Percentiles rank a stretch among this genome's conserved stretches.
phyloP scores from a whole-genome alignment of 1,140 invertebrate species.

The Brachionus rubens region DNA sequence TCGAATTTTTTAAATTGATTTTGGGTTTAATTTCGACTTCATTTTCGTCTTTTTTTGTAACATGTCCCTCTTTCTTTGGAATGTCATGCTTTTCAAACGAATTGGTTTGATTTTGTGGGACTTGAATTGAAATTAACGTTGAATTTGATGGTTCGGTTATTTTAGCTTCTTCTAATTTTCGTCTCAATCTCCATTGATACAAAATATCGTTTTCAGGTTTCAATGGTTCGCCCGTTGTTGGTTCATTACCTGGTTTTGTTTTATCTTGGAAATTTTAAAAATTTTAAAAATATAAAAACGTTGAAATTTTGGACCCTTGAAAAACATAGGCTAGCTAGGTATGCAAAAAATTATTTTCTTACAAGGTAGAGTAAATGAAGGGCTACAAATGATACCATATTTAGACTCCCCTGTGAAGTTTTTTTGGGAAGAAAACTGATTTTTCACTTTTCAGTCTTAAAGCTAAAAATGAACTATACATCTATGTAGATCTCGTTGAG shows the following conservation, averaged over 20 bases:
- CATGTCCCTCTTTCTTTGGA: not conserved
- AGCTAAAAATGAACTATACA: too few relatives aligned
- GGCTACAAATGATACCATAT: too few relatives aligned
- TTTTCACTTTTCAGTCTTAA: too few relatives aligned
- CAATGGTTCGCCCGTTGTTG: not conserved
- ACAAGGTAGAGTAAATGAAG: too few relatives aligned
- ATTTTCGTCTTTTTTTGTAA: not conserved
- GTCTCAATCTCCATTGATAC: conserved; percentile 53
- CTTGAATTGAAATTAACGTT: not conserved
- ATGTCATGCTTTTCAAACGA: not conserved
- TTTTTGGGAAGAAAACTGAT: too few relatives aligned
- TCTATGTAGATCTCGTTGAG: too few relatives aligned
- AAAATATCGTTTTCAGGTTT: conserved; percentile 51
- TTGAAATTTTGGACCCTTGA: too few relatives aligned
- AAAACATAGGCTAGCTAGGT: too few relatives aligned
- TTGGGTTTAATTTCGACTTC: not conserved
- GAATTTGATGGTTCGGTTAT: not conserved
- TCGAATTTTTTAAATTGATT: not conserved
- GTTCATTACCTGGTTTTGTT: conserved; percentile 5
- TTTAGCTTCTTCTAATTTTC: conserved; percentile 50
- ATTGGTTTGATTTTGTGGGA: not conserved
- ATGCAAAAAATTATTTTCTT: too few relatives aligned
- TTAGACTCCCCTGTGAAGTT: too few relatives aligned
- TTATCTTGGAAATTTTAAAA: not conserved
- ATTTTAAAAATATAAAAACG: not conserved